Evolutionary conservation across 2,888 invertebrate species (phyloP).

Genomic region (Polyommatus iphigenia): DNA sequence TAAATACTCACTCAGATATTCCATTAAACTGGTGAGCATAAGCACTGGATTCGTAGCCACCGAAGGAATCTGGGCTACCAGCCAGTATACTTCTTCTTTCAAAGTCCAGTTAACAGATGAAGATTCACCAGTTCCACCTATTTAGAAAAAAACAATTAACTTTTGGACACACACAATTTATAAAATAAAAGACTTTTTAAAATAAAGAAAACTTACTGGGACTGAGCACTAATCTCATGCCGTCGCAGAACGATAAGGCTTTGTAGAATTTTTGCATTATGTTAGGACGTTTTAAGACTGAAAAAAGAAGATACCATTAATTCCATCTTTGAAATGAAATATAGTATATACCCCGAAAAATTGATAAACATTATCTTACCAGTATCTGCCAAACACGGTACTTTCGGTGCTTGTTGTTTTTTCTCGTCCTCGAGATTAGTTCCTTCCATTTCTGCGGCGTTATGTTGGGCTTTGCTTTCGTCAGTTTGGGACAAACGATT

Average conservation of each 20-base stretch:
- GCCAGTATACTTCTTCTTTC: slow-evolving; percentile 92
- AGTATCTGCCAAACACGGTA: slow-evolving; percentile 88
- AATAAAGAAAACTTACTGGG: slow-evolving; percentile 49
- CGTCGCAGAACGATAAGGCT: slow-evolving; percentile 86
- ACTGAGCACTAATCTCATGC: slow-evolving; percentile 55
- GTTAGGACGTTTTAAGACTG: slow-evolving; percentile 86
- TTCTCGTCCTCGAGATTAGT: slow-evolving; percentile 71
- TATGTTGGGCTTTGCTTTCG: slow-evolving; percentile 86
- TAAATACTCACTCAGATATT: slow-evolving; percentile 80
- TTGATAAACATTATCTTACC: slow-evolving; percentile 59
- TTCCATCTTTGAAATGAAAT: neutral
- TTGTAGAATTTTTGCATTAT: slow-evolving; percentile 92
- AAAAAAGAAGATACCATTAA: slow-evolving; percentile 38
- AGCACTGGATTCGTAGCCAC: slow-evolving; percentile 87
- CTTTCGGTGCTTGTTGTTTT: slow-evolving; percentile 71
- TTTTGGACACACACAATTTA: neutral
- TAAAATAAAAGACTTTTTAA: slow-evolving; percentile 49
- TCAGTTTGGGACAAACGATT: slow-evolving; percentile 84
- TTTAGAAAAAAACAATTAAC: slow-evolving; percentile 50
- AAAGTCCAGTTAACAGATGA: slow-evolving; percentile 85
- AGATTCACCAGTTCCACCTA: slow-evolving; percentile 49
- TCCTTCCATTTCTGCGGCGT: slow-evolving; percentile 48
- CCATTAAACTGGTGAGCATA: slow-evolving; percentile 88
- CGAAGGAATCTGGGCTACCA: slow-evolving; percentile 87
- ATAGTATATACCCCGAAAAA: neutral